These are phyloP conservation scores for Drosophila bocki DNA, from an alignment of 1,140 invertebrate species.

Conservation along the genomic window DNA sequence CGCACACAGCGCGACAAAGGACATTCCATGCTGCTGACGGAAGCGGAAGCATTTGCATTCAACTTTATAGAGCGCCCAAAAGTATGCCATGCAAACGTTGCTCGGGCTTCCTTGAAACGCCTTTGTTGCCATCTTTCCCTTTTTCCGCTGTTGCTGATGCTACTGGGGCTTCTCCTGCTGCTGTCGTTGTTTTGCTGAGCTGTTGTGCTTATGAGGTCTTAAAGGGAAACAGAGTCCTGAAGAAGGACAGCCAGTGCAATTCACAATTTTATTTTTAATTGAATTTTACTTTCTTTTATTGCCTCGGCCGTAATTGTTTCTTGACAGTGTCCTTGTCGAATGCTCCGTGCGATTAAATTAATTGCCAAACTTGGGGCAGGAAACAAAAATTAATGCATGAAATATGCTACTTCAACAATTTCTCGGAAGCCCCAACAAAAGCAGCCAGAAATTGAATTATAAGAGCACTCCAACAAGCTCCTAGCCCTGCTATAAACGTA, in stretches of 20 bases:
- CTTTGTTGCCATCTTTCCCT: neutral
- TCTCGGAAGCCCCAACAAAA: conserved; percentile 53
- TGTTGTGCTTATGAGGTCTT: conserved; percentile 9
- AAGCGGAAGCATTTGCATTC: conserved; percentile 61
- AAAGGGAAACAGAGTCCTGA: conserved; percentile 9
- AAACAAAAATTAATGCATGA: conserved; percentile 62
- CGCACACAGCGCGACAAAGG: conserved; percentile 6
- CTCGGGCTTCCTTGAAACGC: conserved; percentile 8
- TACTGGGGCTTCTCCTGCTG: neutral
- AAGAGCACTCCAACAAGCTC: conserved; percentile 34
- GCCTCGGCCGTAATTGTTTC: conserved; percentile 47
- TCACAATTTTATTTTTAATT: conserved; percentile 50
- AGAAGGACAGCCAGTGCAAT: conserved; percentile 22
- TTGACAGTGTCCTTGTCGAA: conserved; percentile 39
- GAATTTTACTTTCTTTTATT: conserved; percentile 49
- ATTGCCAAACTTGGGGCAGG: conserved; percentile 60
- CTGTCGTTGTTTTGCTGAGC: conserved; percentile 9
- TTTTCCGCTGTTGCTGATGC: neutral
- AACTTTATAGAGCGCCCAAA: conserved; percentile 47
- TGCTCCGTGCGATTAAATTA: conserved; percentile 62
- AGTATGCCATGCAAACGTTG: conserved; percentile 50
- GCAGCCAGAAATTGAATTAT: conserved; percentile 73
- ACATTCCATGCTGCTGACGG: conserved; percentile 28
- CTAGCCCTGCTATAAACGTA: conserved; percentile 10
- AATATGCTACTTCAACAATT: conserved; percentile 69